Evolutionary conservation across 2,113 vertebrate genomes (phyloP).

Genomic region (Zapornia atra): DNA sequence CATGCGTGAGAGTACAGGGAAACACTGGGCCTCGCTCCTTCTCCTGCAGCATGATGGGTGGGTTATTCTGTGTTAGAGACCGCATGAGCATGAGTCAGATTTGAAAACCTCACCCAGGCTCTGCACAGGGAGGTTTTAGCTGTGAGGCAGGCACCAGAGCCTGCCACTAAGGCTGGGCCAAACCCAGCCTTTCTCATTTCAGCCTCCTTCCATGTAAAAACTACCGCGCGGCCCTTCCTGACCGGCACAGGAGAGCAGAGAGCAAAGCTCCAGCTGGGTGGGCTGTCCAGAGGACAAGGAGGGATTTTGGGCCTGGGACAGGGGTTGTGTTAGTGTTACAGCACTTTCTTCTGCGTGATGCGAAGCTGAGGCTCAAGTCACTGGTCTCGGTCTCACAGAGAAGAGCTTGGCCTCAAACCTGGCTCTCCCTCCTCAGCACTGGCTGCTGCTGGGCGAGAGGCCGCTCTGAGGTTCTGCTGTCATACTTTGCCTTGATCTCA

Average conservation of each 20-base stretch:
- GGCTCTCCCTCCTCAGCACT: background rate
- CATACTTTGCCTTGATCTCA: background rate
- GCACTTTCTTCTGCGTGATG: background rate
- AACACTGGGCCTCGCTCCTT: background rate
- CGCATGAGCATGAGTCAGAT: background rate
- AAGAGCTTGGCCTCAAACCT: background rate
- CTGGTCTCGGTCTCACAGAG: background rate
- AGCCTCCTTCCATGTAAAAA: background rate
- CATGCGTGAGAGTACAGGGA: background rate
- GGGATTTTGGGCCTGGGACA: background rate
- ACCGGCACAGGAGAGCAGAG: background rate
- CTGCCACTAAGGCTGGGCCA: background rate
- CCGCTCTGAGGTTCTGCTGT: background rate
- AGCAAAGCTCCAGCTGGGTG: background rate
- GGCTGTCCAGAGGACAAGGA: conserved; percentile 3
- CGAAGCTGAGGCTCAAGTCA: background rate
- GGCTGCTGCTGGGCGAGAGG: background rate
- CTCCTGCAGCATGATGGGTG: background rate
- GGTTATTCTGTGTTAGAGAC: background rate
- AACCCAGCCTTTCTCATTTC: background rate
- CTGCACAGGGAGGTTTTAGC: background rate
- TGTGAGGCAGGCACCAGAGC: background rate
- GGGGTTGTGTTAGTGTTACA: background rate
- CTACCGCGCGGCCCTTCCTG: background rate
- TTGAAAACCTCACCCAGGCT: background rate